phyloP scores from a whole-genome alignment of 2,113 vertebrate genomes.

The Serilophus lunatus region DNA sequence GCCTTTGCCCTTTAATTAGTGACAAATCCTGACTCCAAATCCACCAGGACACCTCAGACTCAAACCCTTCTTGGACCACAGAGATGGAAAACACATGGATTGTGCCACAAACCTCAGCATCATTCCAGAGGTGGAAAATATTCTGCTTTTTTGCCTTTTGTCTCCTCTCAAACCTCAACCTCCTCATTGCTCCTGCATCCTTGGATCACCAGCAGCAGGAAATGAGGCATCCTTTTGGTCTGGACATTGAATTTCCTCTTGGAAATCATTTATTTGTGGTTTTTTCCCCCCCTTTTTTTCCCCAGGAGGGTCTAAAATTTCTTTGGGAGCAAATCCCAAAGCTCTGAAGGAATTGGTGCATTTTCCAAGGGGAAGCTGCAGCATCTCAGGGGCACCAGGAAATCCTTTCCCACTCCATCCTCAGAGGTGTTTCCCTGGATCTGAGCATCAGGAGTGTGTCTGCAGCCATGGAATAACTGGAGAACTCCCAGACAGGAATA shows the following conservation, averaged over 20 bases:
- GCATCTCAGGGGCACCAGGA: not conserved
- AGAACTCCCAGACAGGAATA: not conserved
- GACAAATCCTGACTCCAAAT: not conserved
- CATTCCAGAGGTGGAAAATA: not conserved
- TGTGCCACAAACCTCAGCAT: not conserved
- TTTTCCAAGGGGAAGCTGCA: not conserved
- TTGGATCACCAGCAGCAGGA: not conserved
- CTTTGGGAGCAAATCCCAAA: not conserved
- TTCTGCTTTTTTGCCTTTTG: not conserved
- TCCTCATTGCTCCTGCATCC: not conserved
- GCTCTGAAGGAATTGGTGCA: accelerated
- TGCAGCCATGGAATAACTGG: not conserved
- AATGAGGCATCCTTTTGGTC: not conserved
- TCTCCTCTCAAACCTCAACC: not conserved
- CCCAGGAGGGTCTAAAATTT: not conserved
- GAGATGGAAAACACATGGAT: not conserved
- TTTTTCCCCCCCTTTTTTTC: not conserved
- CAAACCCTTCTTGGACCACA: not conserved
- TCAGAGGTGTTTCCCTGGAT: accelerated
- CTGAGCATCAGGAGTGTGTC: not conserved
- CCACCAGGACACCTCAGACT: not conserved
- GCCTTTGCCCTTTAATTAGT: not conserved
- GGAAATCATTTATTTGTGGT: not conserved
- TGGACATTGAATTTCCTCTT: not conserved
- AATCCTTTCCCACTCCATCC: accelerated